Conservation (phyloP, 2,888 invertebrate genomes). For the Agrotis exclamationis region DNA sequence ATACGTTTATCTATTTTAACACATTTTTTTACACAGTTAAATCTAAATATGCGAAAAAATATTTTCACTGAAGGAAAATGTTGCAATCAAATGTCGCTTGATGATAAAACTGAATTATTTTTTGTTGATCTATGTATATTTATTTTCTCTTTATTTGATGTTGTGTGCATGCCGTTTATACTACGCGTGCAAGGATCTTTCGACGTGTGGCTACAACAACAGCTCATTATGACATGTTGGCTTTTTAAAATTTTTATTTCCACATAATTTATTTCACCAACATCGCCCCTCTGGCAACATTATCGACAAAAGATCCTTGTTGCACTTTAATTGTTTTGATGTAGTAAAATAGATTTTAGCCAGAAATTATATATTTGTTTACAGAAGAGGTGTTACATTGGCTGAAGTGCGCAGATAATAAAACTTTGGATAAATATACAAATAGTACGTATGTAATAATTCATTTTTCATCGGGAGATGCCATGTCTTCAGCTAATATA, state of each 20-base stretch:
- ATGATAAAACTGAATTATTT: constrained; percentile 6
- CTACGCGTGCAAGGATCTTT: background rate
- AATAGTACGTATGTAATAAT: constrained; percentile 39
- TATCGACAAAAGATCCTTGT: background rate
- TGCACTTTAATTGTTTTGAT: constrained; percentile 11
- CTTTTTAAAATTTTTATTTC: background rate
- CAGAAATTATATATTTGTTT: constrained; percentile 42
- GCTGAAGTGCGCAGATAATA: constrained; percentile 53
- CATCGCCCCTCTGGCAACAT: background rate
- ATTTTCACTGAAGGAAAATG: constrained; percentile 64
- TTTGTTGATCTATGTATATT: background rate
- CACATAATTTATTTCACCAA: background rate
- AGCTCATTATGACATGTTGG: background rate
- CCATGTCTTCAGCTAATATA: constrained; percentile 58
- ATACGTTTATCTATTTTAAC: background rate
- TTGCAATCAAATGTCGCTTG: constrained; percentile 41
- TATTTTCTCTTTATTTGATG: constrained; percentile 23
- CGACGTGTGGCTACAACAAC: background rate
- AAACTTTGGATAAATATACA: constrained; percentile 33
- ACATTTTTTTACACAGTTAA: background rate
- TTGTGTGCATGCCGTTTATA: constrained; percentile 56
- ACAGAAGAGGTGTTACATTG: constrained; percentile 56
- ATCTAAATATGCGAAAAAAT: background rate
- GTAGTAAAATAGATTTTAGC: constrained; percentile 40
- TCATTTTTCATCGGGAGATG: constrained; percentile 27